Evolutionary conservation across 2,113 vertebrate genomes (phyloP).

Genomic region (Lathamus discolor): DNA sequence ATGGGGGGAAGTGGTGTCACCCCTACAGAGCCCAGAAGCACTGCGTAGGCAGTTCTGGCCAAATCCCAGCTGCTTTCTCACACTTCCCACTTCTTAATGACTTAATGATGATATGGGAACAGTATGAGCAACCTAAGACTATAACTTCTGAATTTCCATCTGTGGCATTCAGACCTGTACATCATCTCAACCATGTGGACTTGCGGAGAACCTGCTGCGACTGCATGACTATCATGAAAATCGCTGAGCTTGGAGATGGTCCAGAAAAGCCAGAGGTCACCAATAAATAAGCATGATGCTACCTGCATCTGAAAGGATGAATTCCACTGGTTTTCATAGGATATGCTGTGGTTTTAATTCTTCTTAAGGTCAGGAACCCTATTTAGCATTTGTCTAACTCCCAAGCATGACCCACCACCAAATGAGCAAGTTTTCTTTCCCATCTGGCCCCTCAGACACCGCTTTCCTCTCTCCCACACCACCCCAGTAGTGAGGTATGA

Average conservation of each 20-base stretch:
- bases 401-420: not conserved
- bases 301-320: not conserved
- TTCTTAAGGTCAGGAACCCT: not conserved
- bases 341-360: not conserved
- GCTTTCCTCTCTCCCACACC: not conserved
- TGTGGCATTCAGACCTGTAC: not conserved
- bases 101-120: not conserved
- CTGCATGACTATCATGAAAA: not conserved
- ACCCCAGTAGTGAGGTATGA: not conserved
- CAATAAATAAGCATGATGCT: not conserved
- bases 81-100: not conserved
- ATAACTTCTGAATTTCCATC: not conserved
- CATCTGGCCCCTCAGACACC: not conserved
- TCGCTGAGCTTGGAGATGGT: not conserved
- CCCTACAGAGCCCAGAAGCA: not conserved
- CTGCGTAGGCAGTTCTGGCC: not conserved
- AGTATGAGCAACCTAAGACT: not conserved
- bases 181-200: rapidly evolving
- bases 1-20: rapidly evolving
- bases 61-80: not conserved
- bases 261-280: not conserved
- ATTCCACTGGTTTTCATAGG: not conserved
- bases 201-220: rapidly evolving
- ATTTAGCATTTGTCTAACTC: not conserved
- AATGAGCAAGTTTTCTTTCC: not conserved